A percentile compares a stretch with the other conserved stretches of the same genome.
These are phyloP conservation scores for Callipepla squamata DNA, from an alignment of 2,113 vertebrate species.

Conservation along the genomic window DNA sequence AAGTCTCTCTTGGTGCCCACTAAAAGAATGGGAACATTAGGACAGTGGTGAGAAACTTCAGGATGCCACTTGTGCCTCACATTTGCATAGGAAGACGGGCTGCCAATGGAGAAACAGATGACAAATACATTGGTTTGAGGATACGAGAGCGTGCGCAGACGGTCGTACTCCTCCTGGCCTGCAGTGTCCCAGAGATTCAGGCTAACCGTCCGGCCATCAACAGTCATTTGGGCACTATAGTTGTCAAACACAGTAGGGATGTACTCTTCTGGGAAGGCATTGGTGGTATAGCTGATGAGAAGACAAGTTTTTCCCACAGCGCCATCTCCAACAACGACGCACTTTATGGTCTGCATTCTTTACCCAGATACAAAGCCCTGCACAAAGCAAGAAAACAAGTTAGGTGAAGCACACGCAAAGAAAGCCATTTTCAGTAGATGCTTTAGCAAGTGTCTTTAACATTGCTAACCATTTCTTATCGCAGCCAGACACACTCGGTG, in stretches of 20 bases:
- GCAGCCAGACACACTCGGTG: not conserved
- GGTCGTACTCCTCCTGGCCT: conserved; percentile 93
- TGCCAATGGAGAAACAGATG: conserved; percentile 94
- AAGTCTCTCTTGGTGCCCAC: conserved; percentile 95
- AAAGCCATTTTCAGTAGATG: not conserved
- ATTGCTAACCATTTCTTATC: not conserved
- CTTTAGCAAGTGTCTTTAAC: not conserved
- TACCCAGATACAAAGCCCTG: conserved; percentile 64
- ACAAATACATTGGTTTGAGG: conserved; percentile 93
- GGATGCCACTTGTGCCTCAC: conserved; percentile 95
- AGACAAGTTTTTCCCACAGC: conserved; percentile 96
- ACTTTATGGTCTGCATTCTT: conserved; percentile 97
- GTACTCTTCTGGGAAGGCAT: conserved; percentile 94
- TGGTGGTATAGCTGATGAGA: conserved; percentile 94
- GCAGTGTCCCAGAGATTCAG: conserved; percentile 96
- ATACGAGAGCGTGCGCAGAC: conserved; percentile 90
- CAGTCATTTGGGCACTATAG: conserved; percentile 93
- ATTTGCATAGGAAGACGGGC: conserved; percentile 91
- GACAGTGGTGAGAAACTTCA: conserved; percentile 93
- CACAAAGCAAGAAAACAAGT: conserved; percentile 23
- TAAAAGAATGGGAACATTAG: conserved; percentile 89
- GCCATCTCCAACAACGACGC: conserved; percentile 93
- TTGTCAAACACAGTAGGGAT: conserved; percentile 96
- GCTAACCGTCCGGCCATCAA: conserved; percentile 92
- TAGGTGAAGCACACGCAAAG: not conserved